Evolutionary conservation across 2,888 invertebrate genomes (phyloP).

Genomic region (Hirtodrosophila cameraria): DNA sequence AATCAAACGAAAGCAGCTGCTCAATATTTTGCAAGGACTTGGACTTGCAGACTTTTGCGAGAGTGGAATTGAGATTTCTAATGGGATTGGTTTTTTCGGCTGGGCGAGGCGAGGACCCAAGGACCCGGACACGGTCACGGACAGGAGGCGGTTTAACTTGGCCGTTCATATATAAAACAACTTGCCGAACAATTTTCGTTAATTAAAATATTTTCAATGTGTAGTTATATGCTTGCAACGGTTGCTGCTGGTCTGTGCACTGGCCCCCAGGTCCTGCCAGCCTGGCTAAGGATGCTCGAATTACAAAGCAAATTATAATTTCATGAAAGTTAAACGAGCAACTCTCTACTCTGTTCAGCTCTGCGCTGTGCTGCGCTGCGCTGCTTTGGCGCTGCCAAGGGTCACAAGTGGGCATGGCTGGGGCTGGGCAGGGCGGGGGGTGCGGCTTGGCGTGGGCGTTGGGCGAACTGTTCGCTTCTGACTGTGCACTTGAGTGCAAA

Average conservation of each 20-base stretch:
- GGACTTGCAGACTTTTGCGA: constrained; percentile 43
- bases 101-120: background rate
- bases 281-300: constrained; percentile 71
- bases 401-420: constrained; percentile 49
- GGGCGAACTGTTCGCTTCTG: constrained; percentile 45
- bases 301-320: constrained; percentile 82
- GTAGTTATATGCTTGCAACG: constrained; percentile 61
- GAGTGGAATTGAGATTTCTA: constrained; percentile 73
- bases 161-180: constrained; percentile 58
- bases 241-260: constrained; percentile 27
- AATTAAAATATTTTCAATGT: constrained; percentile 82
- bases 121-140: background rate
- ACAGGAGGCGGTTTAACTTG: background rate
- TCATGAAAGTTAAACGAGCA: constrained; percentile 82
- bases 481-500: constrained; percentile 77
- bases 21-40: constrained; percentile 70
- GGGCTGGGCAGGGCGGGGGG: constrained; percentile 2
- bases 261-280: constrained; percentile 37
- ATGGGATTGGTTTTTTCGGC: constrained; percentile 72
- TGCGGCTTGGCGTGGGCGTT: constrained; percentile 20
- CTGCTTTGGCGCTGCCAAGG: constrained; percentile 31
- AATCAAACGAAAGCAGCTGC: constrained; percentile 74
- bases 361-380: constrained; percentile 8
- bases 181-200: constrained; percentile 78
- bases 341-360: constrained; percentile 57